These are phyloP conservation scores for Anastatus disparis DNA, from an alignment of 1,140 invertebrate genomes.

Conservation along the genomic window DNA sequence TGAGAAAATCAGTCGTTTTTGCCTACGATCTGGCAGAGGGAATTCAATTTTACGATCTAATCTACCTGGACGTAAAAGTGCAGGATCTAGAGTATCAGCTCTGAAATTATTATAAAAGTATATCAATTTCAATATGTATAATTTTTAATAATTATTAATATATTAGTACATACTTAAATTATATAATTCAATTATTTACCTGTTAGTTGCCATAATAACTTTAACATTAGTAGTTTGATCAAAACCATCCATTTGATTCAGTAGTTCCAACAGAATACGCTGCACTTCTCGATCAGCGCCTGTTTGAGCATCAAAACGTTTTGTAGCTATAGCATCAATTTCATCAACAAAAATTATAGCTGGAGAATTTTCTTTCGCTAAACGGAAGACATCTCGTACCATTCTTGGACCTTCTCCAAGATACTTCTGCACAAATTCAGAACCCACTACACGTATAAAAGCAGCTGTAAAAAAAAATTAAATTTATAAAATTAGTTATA, in stretches of 20 bases:
- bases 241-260: conserved; percentile 99
- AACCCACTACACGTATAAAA: conserved; percentile 98
- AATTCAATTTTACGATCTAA: conserved; percentile 99
- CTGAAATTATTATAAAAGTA: conserved; percentile 61
- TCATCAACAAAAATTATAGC: conserved; percentile 99
- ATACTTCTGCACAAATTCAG: conserved; percentile 99
- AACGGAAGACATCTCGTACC: conserved; percentile 98
- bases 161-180: not conserved
- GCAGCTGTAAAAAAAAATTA: conserved; percentile 75
- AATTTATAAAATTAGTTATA: no score
- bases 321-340: conserved; percentile 98
- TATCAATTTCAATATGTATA: not conserved
- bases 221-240: conserved; percentile 99
- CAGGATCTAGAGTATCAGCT: conserved; percentile 98
- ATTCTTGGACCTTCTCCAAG: conserved; percentile 98
- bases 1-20: conserved; percentile 97
- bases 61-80: conserved; percentile 94
- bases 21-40: conserved; percentile 95
- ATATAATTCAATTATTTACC: conserved; percentile 45
- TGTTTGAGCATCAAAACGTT: conserved; percentile 98
- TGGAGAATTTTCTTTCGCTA: conserved; percentile 99
- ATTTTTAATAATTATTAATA: not conserved
- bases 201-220: conserved; percentile 99
- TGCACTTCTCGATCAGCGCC: conserved; percentile 99
- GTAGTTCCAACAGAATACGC: conserved; percentile 94